phyloP scores from a whole-genome alignment of 2,797 vertebrate species.

The Ctenosaura bakeri region DNA sequence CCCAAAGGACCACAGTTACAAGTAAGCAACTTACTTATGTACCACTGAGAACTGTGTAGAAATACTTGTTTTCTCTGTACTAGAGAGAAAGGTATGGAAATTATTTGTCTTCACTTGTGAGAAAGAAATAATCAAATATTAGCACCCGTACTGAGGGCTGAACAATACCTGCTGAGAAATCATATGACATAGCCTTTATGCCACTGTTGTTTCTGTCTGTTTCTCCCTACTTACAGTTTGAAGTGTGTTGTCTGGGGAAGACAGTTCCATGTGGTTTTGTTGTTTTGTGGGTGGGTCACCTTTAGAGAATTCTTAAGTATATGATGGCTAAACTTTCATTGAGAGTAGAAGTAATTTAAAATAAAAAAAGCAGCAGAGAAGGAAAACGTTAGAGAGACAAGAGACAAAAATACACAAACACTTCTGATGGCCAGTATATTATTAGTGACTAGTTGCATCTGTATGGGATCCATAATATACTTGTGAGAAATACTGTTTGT shows the following conservation, averaged over 20 bases:
- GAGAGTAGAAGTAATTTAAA: neutral
- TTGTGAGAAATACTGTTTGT: no score
- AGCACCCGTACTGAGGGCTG: no score
- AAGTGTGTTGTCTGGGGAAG: neutral
- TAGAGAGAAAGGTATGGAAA: no score
- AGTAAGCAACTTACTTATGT: no score
- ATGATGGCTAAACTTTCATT: neutral
- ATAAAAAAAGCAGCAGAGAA: neutral
- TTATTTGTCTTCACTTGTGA: no score
- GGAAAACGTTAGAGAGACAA: neutral
- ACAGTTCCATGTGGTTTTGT: neutral
- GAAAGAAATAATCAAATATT: no score
- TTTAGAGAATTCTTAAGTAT: neutral
- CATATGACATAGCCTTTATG: neutral
- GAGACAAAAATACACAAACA: no score
- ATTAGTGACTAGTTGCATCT: no score
- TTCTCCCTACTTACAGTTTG: constrained; percentile 31
- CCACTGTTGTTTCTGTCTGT: constrained; percentile 1
- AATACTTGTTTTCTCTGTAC: no score
- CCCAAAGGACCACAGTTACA: no score
- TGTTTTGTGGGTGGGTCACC: neutral
- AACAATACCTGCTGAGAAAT: neutral
- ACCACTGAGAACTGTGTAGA: no score
- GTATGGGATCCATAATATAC: neutral
- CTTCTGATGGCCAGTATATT: no score